Evolutionary conservation across 2,113 vertebrate species (phyloP), one percentile per base, ranked within the genome.

Genomic region (cattle (Bos taurus)): DNA sequence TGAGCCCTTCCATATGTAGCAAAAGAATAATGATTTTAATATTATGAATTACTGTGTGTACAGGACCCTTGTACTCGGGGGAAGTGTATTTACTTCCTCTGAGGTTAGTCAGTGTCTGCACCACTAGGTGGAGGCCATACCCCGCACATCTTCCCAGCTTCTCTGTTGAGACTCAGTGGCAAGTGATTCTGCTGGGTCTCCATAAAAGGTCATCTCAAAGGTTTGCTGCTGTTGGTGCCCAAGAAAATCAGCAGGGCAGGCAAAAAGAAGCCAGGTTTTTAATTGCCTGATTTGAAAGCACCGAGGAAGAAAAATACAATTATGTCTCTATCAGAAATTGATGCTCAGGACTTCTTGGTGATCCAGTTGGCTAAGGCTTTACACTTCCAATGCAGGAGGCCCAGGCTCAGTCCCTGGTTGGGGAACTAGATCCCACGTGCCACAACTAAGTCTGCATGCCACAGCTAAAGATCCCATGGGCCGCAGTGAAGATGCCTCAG

Each of bases 101-200:
- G 28, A 9, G 33, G 40, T 48, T 77, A 93, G 87, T 87, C 67
- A 91, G 56, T 28, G 11, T 64, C 52, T 80, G 48, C 3, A 40
- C 98, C 97, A 96, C 98, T 96, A 98, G 98, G 74, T 95, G 98
- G 97, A 93, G 87, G 95, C 11, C 26, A n/a, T 21, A 60, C 7
- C 74, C 71, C 92, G n/a, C 83, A 94, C 43, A 95, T 93, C 43
- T 17, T 89, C 30, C 86, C 30, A n/a, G 78, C 52, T 62, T 60
- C 62, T 85, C 50, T 40, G 4, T 56, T n/a, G 50, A 16, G 56
- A 48, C 33, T 33, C 13, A 59, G 21, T 33, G 21, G 33, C 60
- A 14, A 15, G 7, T 9, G 43, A 71, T 64, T 80, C 43, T 23
- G 2, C 1, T 43, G 25, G 43, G 33, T 87, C 62, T 91, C 62